Evolutionary conservation across 2,797 vertebrate species (phyloP).

Genomic region (Bovichtus variegatus): DNA sequence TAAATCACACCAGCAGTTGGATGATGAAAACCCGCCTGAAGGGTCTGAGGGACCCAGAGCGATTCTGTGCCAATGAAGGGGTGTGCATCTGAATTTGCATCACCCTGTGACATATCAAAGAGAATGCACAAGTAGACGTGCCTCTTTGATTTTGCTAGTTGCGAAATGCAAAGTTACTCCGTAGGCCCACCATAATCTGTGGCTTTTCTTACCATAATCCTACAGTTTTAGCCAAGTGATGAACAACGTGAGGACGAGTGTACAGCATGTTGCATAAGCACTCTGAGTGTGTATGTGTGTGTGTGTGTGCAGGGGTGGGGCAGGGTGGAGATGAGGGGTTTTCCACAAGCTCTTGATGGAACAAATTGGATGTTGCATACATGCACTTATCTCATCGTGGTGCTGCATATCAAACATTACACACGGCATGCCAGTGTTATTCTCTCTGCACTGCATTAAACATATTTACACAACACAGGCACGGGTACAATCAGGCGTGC

Average conservation of each 20-base stretch:
- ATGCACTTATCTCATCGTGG: slow-evolving; percentile 21
- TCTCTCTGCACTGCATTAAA: slow-evolving; percentile 32
- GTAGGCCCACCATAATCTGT: slow-evolving; percentile 71
- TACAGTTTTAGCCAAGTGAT: slow-evolving; percentile 78
- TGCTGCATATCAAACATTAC: slow-evolving; percentile 26
- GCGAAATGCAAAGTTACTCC: slow-evolving; percentile 69
- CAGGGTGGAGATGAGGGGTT: slow-evolving; percentile 43
- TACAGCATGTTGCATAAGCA: slow-evolving; percentile 70
- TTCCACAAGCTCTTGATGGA: slow-evolving; percentile 47
- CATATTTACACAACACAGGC: slow-evolving; percentile 23
- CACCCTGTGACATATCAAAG: slow-evolving; percentile 78
- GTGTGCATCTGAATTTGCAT: slow-evolving; percentile 74
- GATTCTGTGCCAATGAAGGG: slow-evolving; percentile 64
- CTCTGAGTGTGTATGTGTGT: slow-evolving; percentile 24
- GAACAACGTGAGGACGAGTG: slow-evolving; percentile 68
- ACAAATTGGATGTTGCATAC: slow-evolving; percentile 46
- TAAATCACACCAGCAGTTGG: slow-evolving; percentile 66
- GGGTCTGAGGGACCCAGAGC: slow-evolving; percentile 62
- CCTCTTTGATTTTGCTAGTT: slow-evolving; percentile 68
- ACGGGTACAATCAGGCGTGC: slow-evolving; percentile 20
- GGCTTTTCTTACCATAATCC: slow-evolving; percentile 75
- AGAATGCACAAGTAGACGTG: slow-evolving; percentile 71
- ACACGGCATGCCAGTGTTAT: slow-evolving; percentile 7
- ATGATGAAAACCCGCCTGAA: slow-evolving; percentile 72
- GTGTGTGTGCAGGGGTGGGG: slow-evolving; percentile 46